Evolutionary conservation across 1,140 invertebrate genomes (phyloP).

Genomic region (Drosophila busckii): DNA sequence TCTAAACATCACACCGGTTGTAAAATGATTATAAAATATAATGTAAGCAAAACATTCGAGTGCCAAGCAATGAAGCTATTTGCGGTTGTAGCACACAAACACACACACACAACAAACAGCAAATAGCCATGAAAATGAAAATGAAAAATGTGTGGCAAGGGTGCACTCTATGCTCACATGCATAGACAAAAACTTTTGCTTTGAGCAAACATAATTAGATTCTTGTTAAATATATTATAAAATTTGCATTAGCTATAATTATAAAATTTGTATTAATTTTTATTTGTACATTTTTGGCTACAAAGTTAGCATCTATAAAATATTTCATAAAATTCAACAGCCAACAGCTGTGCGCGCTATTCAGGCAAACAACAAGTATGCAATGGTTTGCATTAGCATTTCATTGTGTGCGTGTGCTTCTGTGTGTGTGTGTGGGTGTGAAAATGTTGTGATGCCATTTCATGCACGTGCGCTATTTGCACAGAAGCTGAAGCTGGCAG

Average conservation of each 20-base stretch:
- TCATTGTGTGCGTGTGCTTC: constrained; percentile 4
- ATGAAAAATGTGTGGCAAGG: no score
- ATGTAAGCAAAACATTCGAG: constrained; percentile 25
- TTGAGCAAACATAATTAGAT: no score
- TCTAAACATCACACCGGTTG: constrained; percentile 67
- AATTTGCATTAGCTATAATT: no score
- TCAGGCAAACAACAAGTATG: constrained; percentile 22
- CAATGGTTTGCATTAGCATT: constrained; percentile 3
- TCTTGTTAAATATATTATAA: no score
- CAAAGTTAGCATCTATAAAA: no score
- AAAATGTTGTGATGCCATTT: constrained; percentile 44
- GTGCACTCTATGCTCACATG: no score
- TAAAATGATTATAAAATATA: constrained; percentile 75
- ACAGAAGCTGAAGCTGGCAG: constrained; percentile 13
- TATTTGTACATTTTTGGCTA: no score
- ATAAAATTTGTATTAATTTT: no score
- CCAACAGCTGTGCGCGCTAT: constrained; percentile 20
- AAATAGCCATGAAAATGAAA: neutral
- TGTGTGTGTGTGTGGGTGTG: constrained; percentile 5
- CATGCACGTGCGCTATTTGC: constrained; percentile 42
- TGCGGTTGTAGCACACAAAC: neutral
- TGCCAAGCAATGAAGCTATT: constrained; percentile 21
- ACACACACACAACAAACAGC: constrained; percentile 5
- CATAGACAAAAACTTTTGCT: no score
- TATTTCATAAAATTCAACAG: constrained; percentile 35